These are phyloP conservation scores for Drosophila bunnanda DNA, from an alignment of 2,888 invertebrate genomes.

Conservation along the genomic window DNA sequence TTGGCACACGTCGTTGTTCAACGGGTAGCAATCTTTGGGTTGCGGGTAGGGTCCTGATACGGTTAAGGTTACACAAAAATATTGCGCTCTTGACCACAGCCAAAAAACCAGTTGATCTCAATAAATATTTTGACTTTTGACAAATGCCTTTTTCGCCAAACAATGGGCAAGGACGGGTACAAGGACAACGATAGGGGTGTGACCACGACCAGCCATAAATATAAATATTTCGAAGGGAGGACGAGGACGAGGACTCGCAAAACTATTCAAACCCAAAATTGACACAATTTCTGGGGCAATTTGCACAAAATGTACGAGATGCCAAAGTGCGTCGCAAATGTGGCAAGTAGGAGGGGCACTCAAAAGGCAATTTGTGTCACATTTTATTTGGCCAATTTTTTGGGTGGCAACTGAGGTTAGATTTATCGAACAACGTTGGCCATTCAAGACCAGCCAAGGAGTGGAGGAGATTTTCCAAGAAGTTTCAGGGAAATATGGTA, in stretches of 20 bases:
- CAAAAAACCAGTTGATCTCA: conserved; percentile 75
- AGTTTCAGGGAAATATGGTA: neutral
- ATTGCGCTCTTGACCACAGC: conserved; percentile 36
- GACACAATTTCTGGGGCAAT: conserved; percentile 32
- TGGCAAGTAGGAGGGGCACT: conserved; percentile 46
- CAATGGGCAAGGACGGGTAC: conserved; percentile 49
- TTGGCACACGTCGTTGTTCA: conserved; percentile 72
- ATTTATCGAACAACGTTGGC: conserved; percentile 30
- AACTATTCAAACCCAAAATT: conserved; percentile 29
- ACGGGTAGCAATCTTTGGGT: conserved; percentile 42
- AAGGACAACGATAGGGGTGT: conserved; percentile 63
- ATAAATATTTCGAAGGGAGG: conserved; percentile 56
- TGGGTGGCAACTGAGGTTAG: conserved; percentile 25
- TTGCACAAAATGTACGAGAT: conserved; percentile 36
- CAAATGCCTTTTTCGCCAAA: conserved; percentile 64
- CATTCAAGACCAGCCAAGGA: neutral
- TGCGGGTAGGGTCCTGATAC: conserved; percentile 36
- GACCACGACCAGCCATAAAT: conserved; percentile 64
- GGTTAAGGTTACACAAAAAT: conserved; percentile 42
- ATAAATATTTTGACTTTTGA: conserved; percentile 82
- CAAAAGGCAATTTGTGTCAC: conserved; percentile 51
- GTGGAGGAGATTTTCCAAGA: neutral
- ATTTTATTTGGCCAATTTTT: conserved; percentile 43
- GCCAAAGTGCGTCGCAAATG: conserved; percentile 32
- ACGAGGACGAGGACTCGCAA: conserved; percentile 9